Conservation (phyloP, 2,113 vertebrate genomes). For the Prochilodus magdalenae region DNA sequence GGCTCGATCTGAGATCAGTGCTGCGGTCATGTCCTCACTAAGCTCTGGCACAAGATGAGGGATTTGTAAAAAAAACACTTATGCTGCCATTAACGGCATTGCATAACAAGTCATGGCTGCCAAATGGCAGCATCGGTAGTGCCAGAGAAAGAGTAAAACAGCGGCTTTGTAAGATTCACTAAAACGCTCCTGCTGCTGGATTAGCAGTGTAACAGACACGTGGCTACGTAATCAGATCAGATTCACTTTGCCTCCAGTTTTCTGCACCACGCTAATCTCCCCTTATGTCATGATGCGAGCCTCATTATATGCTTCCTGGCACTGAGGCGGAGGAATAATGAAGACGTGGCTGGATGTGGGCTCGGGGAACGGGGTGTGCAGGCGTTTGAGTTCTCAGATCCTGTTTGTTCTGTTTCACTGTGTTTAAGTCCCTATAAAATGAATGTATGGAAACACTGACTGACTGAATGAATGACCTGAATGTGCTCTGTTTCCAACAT, state of each 20-base stretch:
- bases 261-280: not conserved
- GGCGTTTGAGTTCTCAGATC: not conserved
- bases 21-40: not conserved
- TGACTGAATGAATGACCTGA: not conserved
- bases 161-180: not conserved
- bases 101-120: not conserved
- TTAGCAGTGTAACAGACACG: not conserved
- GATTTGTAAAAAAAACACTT: not conserved
- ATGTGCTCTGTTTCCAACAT: constrained; percentile 16
- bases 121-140: not conserved
- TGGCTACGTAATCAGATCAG: constrained; percentile 1
- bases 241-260: not conserved
- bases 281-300: not conserved
- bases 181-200: not conserved
- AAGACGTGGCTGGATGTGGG: not conserved
- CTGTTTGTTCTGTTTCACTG: not conserved
- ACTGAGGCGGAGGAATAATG: not conserved
- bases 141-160: not conserved
- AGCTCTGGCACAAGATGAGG: not conserved
- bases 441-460: not conserved
- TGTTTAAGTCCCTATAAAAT: not conserved
- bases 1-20: not conserved
- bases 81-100: not conserved
- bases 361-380: not conserved
- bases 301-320: not conserved